These are phyloP conservation scores for Amiota minor DNA, from an alignment of 2,888 invertebrate genomes.

Conservation along the genomic window DNA sequence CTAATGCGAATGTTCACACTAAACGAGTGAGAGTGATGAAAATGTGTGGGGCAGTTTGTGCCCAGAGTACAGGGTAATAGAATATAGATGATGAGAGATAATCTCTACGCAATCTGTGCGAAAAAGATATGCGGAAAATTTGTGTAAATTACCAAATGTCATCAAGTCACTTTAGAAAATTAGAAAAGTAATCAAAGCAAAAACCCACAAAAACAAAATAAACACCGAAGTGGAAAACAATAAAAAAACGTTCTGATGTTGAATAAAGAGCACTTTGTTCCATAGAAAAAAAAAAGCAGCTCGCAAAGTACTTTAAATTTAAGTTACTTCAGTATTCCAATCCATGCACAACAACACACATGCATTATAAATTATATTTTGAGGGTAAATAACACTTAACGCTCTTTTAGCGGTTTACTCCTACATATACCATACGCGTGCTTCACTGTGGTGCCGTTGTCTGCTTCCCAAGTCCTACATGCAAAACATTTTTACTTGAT, in stretches of 20 bases:
- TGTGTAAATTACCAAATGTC: conserved; percentile 64
- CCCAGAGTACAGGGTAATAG: not conserved
- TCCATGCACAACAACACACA: conserved; percentile 41
- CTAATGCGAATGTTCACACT: not conserved
- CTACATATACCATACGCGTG: no score
- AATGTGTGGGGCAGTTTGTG: not conserved
- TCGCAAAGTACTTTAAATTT: conserved; percentile 64
- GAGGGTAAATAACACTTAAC: conserved; percentile 66
- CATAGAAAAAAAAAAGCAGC: conserved; percentile 25
- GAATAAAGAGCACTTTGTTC: not conserved
- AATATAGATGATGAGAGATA: not conserved
- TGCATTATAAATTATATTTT: conserved; percentile 63
- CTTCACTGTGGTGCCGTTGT: no score
- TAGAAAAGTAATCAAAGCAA: conserved; percentile 62
- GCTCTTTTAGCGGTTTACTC: conserved; percentile 61
- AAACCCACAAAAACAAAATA: conserved; percentile 5
- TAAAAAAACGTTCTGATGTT: conserved; percentile 39
- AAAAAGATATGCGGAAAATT: conserved; percentile 28
- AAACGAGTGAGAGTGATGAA: not conserved
- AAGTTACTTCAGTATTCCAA: conserved; percentile 62
- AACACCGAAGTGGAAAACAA: conserved; percentile 38
- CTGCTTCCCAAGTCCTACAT: not conserved
- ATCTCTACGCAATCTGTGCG: conserved; percentile 3
- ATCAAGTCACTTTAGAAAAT: conserved; percentile 64
- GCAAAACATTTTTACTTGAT: conserved; percentile 37